Evolutionary conservation across 1,140 invertebrate genomes (phyloP).

Genomic region (Anadara kagoshimensis): DNA sequence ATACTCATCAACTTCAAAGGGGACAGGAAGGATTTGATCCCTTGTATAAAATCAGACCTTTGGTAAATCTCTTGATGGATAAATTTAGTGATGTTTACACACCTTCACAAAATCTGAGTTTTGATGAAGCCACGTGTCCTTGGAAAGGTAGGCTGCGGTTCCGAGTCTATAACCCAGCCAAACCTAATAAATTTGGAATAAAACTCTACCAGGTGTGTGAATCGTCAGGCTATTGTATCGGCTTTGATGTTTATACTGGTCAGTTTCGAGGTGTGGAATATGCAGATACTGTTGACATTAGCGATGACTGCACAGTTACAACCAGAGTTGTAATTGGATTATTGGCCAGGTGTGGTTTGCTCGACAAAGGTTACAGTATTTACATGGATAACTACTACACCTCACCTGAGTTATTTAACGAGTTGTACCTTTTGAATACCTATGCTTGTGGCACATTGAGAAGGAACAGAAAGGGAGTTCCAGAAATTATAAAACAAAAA

Average conservation of each 20-base stretch:
- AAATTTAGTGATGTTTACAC: constrained; percentile 36
- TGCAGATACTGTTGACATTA: constrained; percentile 14
- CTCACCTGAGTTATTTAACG: constrained; percentile 13
- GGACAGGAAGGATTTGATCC: constrained; percentile 10
- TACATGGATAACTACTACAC: constrained; percentile 40
- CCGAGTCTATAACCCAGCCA: constrained; percentile 37
- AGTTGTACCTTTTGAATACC: constrained; percentile 15
- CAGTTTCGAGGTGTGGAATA: too few relatives aligned
- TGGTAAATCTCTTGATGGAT: constrained; percentile 14
- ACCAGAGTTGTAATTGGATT: constrained; percentile 29
- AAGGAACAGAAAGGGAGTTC: constrained; percentile 26
- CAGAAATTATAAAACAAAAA: constrained; percentile 2
- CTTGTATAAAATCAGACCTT: constrained; percentile 26
- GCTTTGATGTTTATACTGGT: neutral
- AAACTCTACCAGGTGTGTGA: too few relatives aligned
- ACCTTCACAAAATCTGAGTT: constrained; percentile 26
- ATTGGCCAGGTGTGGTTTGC: constrained; percentile 9
- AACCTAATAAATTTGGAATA: constrained; percentile 40
- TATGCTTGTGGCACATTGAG: constrained; percentile 39
- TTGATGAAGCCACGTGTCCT: constrained; percentile 45
- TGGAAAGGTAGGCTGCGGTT: constrained; percentile 38
- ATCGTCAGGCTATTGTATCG: constrained; percentile 1
- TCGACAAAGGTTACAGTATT: constrained; percentile 30
- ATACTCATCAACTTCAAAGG: neutral
- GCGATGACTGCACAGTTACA: constrained; percentile 15